Evolutionary conservation across 2,797 vertebrate genomes (phyloP), one percentile per base, ranked within the genome.

Genomic region (Hybognathus amarus): DNA sequence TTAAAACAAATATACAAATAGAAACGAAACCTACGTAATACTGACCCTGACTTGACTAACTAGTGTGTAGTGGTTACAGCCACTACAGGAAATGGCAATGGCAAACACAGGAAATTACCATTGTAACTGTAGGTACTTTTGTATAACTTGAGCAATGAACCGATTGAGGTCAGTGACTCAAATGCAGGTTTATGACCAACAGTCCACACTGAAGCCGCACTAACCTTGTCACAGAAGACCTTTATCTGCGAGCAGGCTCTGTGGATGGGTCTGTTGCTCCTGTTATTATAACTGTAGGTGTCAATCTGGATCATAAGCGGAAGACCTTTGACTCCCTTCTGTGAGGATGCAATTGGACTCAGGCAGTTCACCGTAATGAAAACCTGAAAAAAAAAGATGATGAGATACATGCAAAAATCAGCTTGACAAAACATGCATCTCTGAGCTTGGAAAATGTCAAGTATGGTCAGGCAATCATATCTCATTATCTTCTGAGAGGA

Each of bases 251-350:
- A 97, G 93, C 95, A 99, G 20, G 97, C 98, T 87, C 98, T 93
- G 90, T 99, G 98, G 89, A 99, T 97, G 15, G 98, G 98, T 89
- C 97, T 97, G 94, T 99, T 99, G 94, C 97, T 99, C 90, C 97
- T 97, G 92, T 99, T 99, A 91, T 98, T 99, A 91, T 99, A 99
- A 93, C 98, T 99, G 95, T 99, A 99, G 0, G 97, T 99, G 91
- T 99, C 98, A 0, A 99, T 98, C 93, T 99, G 98, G 91, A 99
- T 98, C 97, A 98, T 99, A 90, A 99, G 91, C 50, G 98, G 98
- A 85, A 99, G 97, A 47, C 98, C 98, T 90, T 99, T 99, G 67
- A 99, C 98, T 27, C 98, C 98, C 91, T 99, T 99, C 88, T 99
- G 98, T 47, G 98, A 99, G 78, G 98, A 99, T 93, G 99, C 99